These are phyloP conservation scores for Meleagris gallopavo DNA, from an alignment of 2,113 vertebrate species.

Conservation along the genomic window DNA sequence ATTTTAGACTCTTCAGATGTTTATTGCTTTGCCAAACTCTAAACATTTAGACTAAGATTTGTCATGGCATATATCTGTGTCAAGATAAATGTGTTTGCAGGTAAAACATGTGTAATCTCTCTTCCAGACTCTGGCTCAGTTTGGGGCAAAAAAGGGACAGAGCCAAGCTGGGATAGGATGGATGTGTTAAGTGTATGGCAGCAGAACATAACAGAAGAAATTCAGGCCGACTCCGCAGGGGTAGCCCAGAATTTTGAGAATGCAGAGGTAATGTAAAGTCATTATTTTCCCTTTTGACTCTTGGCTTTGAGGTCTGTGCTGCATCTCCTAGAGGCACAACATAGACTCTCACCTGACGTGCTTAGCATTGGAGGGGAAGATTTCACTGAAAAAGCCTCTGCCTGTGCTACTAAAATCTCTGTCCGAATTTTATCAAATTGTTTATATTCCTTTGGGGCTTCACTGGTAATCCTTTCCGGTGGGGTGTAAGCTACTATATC, in stretches of 20 bases:
- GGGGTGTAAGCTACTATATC: not conserved
- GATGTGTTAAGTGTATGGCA: not conserved
- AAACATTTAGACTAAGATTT: not conserved
- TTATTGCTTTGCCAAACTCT: not conserved
- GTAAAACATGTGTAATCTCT: not conserved
- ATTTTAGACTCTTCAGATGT: not conserved
- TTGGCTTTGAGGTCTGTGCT: slow-evolving; percentile 13
- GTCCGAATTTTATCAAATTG: slow-evolving; percentile 41
- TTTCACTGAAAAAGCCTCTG: slow-evolving; percentile 12
- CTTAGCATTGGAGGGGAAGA: not conserved
- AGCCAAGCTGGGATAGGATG: not conserved
- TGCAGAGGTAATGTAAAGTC: slow-evolving; percentile 32
- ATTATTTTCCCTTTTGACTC: slow-evolving; percentile 45
- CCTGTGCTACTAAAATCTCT: not conserved
- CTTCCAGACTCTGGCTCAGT: not conserved
- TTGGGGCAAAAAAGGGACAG: not conserved
- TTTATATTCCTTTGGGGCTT: slow-evolving; percentile 25
- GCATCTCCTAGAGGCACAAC: slow-evolving; percentile 41
- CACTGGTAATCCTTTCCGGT: not conserved
- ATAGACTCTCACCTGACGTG: not conserved
- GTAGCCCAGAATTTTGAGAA: slow-evolving; percentile 3
- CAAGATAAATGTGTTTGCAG: slow-evolving; percentile 12
- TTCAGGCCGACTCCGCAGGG: not conserved
- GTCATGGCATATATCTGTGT: not conserved
- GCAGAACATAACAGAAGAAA: not conserved